Evolutionary conservation across 2,888 invertebrate species (phyloP).

Genomic region (Lordiphosa fenestrarum): DNA sequence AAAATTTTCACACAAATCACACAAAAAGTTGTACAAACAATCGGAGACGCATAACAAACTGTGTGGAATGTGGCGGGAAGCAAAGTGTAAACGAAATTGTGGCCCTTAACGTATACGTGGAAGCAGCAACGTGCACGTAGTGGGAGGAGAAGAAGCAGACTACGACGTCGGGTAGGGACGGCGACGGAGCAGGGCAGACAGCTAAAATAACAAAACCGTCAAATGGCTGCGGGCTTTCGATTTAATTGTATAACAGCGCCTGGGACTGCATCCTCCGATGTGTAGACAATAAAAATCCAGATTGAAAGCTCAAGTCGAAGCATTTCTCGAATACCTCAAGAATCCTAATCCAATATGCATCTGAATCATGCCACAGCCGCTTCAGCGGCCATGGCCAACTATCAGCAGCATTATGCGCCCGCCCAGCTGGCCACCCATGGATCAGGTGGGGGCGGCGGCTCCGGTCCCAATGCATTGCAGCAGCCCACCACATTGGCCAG

Average conservation of each 20-base stretch:
- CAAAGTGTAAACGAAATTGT: conserved; percentile 44
- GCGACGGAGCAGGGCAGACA: conserved; percentile 56
- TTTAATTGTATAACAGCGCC: conserved; percentile 50
- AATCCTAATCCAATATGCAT: conserved; percentile 58
- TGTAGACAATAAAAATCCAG: conserved; percentile 61
- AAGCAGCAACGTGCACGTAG: conserved; percentile 50
- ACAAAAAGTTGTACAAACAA: conserved; percentile 56
- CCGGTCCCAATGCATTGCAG: conserved; percentile 60
- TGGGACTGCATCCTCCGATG: conserved; percentile 28
- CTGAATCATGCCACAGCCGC: conserved; percentile 77
- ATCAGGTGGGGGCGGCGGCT: conserved; percentile 43
- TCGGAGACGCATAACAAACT: conserved; percentile 53
- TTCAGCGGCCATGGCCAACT: conserved; percentile 76
- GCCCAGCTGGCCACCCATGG: conserved; percentile 70
- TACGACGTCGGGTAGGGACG: conserved; percentile 13
- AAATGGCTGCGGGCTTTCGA: conserved; percentile 52
- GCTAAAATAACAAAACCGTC: conserved; percentile 73
- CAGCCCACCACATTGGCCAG: conserved; percentile 74
- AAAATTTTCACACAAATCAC: conserved; percentile 54
- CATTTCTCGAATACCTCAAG: conserved; percentile 71
- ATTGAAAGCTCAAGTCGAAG: conserved; percentile 30
- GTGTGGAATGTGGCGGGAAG: conserved; percentile 47
- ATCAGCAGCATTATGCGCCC: conserved; percentile 77
- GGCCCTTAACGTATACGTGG: conserved; percentile 60
- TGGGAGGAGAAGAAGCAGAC: conserved; percentile 38